Base-by-base conservation (phyloP, 2,888 invertebrate species). In the Entomobrya multifasciata region DNA sequence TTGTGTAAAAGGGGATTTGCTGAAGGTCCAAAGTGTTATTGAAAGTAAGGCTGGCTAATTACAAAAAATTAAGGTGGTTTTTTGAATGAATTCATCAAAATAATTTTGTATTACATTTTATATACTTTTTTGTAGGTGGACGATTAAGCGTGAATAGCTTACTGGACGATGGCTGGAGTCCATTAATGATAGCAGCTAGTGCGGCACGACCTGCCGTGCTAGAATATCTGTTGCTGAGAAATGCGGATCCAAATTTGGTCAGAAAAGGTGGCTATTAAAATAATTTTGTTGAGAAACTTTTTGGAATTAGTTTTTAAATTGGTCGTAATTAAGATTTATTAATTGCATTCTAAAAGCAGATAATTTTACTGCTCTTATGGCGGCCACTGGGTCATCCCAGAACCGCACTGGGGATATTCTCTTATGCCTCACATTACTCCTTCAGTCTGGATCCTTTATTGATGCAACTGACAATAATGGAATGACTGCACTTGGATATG, bases 161-260 rank as follows among this genome's bases (percentile, higher is more conserved):
- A 1, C 67, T 89, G 55, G 86, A 87, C 17, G 88, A 86, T 30
- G 88, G 87, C 2, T 89, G 88, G 88, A 87, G 74, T 62, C 79
- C 88, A 11, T 44, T 89, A 6, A 89, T 89, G 88, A 74, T 89
- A 13, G 87, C 87, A 22, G 87, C 87, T 4, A 89, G 87, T 79
- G 87, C 87, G 17, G 88, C 87, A 8, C 65, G 87, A 13, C 88
- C 88, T 0, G 20, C 52, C 15, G 72, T 89, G 0, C 25, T 89
- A 20, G 85, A 87, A 49, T 89, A 86, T 62, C 52, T 89, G 3
- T 15, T 89, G 44, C 47, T 65, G 60, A 72, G 86, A 67, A 55
- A 79, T 49, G 88, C 87, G 15, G 88, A 89, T 78, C 86, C 88
- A 4, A 87, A 89, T 62, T 74, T 82, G 15, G 36, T 44, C 2